These are phyloP conservation scores for Epinephelus cyanopodus DNA, from an alignment of 2,113 vertebrate genomes.

Conservation along the genomic window DNA sequence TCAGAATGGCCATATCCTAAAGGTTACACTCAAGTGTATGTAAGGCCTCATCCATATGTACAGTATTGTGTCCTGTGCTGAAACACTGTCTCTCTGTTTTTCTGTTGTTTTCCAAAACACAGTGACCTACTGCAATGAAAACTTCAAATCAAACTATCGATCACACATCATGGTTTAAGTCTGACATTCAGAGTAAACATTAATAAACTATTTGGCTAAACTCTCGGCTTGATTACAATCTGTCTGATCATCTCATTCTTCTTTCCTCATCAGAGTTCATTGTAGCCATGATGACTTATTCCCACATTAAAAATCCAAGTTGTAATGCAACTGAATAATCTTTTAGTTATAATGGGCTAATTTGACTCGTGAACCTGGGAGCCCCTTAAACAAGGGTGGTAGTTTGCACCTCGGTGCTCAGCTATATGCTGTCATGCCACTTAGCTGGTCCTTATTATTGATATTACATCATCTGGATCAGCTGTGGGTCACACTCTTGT, in stretches of 20 bases:
- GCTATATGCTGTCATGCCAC: not conserved
- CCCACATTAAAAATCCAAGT: not conserved
- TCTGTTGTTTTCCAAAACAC: not conserved
- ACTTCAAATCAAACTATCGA: too few relatives aligned
- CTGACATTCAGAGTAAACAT: not conserved
- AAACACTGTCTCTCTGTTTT: not conserved
- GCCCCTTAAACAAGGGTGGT: not conserved
- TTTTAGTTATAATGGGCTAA: not conserved
- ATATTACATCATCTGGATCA: not conserved
- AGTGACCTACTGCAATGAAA: not conserved
- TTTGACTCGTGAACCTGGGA: not conserved
- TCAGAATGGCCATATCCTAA: slow-evolving; percentile 59
- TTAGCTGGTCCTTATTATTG: not conserved
- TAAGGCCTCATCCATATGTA: slow-evolving; percentile 35
- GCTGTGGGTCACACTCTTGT: not conserved
- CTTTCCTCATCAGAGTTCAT: not conserved
- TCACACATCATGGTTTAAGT: not conserved
- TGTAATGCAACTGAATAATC: not conserved
- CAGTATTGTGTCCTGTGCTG: not conserved
- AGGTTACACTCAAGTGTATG: slow-evolving; percentile 49
- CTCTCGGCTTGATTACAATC: not conserved
- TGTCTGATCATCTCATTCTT: not conserved
- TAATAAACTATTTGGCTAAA: not conserved
- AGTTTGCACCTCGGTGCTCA: not conserved
- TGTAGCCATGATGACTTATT: not conserved